Conservation (phyloP, 2,113 vertebrate genomes). For the Anseranas semipalmata region DNA sequence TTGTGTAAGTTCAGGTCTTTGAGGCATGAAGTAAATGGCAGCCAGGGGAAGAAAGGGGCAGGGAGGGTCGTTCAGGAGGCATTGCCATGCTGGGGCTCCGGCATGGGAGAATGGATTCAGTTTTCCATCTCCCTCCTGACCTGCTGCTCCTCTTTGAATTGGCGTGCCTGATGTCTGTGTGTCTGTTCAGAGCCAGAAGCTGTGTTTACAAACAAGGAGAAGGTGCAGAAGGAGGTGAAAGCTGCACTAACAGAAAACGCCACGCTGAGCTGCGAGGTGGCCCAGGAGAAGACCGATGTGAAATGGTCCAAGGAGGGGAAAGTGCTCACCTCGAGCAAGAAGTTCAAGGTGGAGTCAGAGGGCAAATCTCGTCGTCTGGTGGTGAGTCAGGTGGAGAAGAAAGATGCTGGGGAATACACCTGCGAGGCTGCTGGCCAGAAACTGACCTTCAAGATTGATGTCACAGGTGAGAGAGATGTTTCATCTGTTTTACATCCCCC, state of each 20-base stretch:
- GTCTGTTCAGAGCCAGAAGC: not conserved
- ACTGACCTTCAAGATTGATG: slow-evolving; percentile 71
- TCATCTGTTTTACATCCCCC: not conserved
- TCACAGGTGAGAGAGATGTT: slow-evolving; percentile 64
- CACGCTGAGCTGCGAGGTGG: slow-evolving; percentile 78
- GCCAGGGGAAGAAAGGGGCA: not conserved
- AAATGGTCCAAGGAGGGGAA: slow-evolving; percentile 88
- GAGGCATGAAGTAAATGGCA: not conserved
- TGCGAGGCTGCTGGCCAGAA: slow-evolving; percentile 82
- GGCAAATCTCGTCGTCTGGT: slow-evolving; percentile 76
- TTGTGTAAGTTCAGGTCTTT: not conserved
- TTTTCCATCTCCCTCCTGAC: not conserved
- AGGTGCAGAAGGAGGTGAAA: slow-evolving; percentile 76
- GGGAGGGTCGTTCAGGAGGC: not conserved
- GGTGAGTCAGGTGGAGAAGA: slow-evolving; percentile 80
- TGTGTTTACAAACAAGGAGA: slow-evolving; percentile 78
- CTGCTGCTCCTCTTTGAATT: not conserved
- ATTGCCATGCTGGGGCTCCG: fast-evolving
- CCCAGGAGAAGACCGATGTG: slow-evolving; percentile 78
- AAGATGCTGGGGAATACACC: slow-evolving; percentile 81
- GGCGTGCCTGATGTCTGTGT: not conserved
- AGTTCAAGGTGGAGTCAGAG: slow-evolving; percentile 70
- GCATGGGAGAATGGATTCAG: not conserved
- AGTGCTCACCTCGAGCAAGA: slow-evolving; percentile 74
- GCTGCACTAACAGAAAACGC: slow-evolving; percentile 59